Evolutionary conservation across 2,113 vertebrate species (phyloP), one percentile per base, ranked within the genome.

Genomic region (Oncorhynchus clarkii): DNA sequence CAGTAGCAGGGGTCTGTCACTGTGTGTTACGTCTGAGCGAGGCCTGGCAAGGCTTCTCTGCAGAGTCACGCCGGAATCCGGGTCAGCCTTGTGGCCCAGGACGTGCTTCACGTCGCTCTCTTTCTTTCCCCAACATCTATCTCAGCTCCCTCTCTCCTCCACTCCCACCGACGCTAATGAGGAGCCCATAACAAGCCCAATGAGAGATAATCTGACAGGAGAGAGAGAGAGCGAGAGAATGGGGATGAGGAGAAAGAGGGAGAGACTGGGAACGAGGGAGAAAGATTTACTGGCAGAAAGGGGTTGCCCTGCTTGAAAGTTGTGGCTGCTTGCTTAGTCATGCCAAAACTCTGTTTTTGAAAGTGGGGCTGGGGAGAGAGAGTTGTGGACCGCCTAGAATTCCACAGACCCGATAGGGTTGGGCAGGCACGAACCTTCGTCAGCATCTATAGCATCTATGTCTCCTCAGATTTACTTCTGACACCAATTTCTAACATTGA

Each of bases 211-310:
- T 45, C 39, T 45, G 39, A 45, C 39, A 11, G 69, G 78, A 76
- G 72, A 67, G 81, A 27, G 31, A 34, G 34, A 7, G 80, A 1
- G 34, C 7, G 34, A 7, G 6, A 78, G 34, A 51, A n/a, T 26
- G 22, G 26, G 9, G 22, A 64, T 64, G 67, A 74, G 22, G 78
- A 82, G 83, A 87, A 85, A 86, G 87, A 45, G 2, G 9, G 39
- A 45, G 1, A 39, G 39, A 45, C 8, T 45, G 39, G 39, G 39
- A 45, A 45, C 8, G 39, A 11, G 86, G 79, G 85, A 86, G 84
- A 88, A 85, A 83, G 81, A 83, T 73, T 86, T 77, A 80, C 76
- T 77, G 39, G 72, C 83, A 78, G 88, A 84, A 85, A 59, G 67
- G 29, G 22, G 79, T 29, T 71, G 70, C 14, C 51, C 12, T 54